Evolutionary conservation across 2,797 vertebrate genomes (phyloP).

Genomic region (Galago senegalensis): DNA sequence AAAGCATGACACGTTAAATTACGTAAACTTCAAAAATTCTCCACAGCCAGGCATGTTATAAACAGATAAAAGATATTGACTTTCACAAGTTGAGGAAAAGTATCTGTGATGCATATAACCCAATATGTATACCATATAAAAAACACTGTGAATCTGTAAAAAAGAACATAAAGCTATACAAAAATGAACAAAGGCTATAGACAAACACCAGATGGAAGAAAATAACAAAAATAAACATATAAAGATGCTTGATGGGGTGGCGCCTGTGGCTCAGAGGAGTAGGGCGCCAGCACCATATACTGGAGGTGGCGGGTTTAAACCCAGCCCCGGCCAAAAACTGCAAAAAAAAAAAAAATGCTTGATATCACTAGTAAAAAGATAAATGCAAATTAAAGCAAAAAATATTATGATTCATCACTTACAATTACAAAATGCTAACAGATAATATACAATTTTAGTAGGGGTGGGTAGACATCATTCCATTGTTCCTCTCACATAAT

Average conservation of each 20-base stretch:
- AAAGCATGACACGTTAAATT: slow-evolving; percentile 10
- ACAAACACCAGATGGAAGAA: background rate
- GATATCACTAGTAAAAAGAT: slow-evolving; percentile 28
- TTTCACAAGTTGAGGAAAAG: slow-evolving; percentile 17
- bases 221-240: slow-evolving; percentile 3
- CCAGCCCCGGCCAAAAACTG: too few relatives aligned
- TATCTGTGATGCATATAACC: background rate
- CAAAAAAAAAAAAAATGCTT: background rate
- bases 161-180: background rate
- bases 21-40: slow-evolving; percentile 20
- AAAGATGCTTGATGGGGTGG: background rate
- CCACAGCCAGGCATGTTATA: background rate
- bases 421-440: slow-evolving; percentile 20
- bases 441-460: background rate
- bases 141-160: background rate
- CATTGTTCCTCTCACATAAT: background rate
- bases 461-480: background rate
- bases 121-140: background rate
- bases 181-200: background rate
- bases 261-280: too few relatives aligned
- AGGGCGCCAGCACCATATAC: too few relatives aligned
- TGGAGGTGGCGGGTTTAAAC: too few relatives aligned
- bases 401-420: background rate
- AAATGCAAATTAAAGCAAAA: slow-evolving; percentile 14
- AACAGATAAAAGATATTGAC: background rate